Conservation (phyloP, 2,113 vertebrate species). For the Scytalopus superciliaris region DNA sequence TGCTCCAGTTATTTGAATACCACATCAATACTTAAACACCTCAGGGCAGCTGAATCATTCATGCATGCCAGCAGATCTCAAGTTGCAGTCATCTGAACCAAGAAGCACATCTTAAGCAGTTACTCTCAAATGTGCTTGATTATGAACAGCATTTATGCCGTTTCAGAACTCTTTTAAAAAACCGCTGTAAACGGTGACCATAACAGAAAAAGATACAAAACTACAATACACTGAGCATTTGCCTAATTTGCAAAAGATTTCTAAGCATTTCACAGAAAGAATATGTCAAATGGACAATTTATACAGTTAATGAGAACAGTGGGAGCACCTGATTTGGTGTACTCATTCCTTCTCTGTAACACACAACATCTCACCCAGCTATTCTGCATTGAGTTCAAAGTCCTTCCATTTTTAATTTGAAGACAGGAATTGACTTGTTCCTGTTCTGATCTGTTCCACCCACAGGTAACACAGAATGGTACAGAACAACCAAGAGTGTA, state of each 20-base stretch:
- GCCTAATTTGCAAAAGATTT: neutral
- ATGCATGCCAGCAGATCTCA: neutral
- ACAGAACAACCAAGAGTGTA: neutral
- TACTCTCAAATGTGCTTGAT: constrained; percentile 2
- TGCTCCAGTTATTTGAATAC: neutral
- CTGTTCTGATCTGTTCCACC: neutral
- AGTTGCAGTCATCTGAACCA: neutral
- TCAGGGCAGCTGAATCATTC: constrained; percentile 35
- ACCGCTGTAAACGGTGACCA: neutral
- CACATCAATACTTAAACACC: constrained; percentile 19
- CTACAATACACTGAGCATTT: neutral
- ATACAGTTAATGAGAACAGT: neutral
- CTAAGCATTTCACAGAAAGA: neutral
- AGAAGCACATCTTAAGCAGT: constrained; percentile 9
- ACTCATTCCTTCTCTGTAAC: neutral
- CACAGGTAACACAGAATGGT: neutral
- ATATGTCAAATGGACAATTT: neutral
- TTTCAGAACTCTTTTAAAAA: neutral
- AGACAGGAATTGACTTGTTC: neutral
- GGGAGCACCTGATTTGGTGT: neutral
- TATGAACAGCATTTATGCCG: neutral
- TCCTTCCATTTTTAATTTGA: neutral
- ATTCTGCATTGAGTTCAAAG: neutral
- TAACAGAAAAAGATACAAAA: neutral
- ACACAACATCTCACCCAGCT: neutral